Percentiles rank a stretch among this genome's conserved stretches.
Conservation (phyloP, 1,140 invertebrate genomes). For the Microplitis demolitor region DNA sequence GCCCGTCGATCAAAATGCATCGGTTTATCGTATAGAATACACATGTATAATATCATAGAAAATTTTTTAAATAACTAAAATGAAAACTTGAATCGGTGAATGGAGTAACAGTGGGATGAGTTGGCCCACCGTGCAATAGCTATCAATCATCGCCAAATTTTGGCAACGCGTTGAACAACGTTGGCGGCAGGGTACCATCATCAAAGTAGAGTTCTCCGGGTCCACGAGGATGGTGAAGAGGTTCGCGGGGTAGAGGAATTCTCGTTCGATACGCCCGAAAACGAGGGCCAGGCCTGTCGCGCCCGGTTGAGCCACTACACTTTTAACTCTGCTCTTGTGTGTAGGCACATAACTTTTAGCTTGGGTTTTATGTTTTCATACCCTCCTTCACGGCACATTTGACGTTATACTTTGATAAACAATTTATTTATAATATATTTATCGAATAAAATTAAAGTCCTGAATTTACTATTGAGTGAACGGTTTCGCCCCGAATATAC, state of each 20-base stretch:
- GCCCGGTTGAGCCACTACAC: not conserved
- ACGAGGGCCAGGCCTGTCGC: constrained; percentile 12
- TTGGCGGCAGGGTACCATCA: constrained; percentile 58
- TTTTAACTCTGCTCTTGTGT: not conserved
- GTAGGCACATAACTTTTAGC: too few relatives aligned
- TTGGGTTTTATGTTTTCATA: too few relatives aligned
- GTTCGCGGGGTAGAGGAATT: constrained; percentile 26
- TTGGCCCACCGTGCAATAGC: constrained; percentile 58
- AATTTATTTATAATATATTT: too few relatives aligned
- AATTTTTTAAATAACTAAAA: not conserved
- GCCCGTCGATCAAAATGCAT: not conserved
- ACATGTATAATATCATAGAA: too few relatives aligned
- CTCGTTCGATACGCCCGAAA: constrained; percentile 24
- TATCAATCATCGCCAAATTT: constrained; percentile 62
- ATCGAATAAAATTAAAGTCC: too few relatives aligned
- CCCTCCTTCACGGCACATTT: not conserved
- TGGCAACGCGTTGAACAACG: constrained; percentile 61
- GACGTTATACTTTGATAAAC: not conserved
- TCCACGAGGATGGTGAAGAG: constrained; percentile 32
- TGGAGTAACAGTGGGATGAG: constrained; percentile 17
- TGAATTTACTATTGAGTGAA: too few relatives aligned
- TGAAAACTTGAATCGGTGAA: not conserved
- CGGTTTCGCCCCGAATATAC: too few relatives aligned
- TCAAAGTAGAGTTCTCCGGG: constrained; percentile 58
- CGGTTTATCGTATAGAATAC: not conserved